phyloP scores from a whole-genome alignment of 2,888 invertebrate species.

The Heteromyza rotundicornis region DNA sequence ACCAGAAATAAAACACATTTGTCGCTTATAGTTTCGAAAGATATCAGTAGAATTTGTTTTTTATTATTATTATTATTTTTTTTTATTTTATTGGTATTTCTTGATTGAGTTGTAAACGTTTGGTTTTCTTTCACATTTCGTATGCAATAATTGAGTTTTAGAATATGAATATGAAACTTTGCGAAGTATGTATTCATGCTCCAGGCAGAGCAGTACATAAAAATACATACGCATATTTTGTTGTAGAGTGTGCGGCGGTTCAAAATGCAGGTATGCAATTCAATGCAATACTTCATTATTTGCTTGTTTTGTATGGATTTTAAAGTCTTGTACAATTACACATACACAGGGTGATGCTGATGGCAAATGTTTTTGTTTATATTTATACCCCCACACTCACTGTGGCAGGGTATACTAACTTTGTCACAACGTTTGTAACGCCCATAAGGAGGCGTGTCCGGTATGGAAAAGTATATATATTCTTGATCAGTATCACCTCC shows the following conservation, averaged over 20 bases:
- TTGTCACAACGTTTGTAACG: no score
- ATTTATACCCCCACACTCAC: no score
- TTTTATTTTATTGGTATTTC: constrained; percentile 26
- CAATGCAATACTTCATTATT: no score
- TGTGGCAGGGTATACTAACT: no score
- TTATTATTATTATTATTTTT: constrained; percentile 47
- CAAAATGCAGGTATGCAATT: not conserved
- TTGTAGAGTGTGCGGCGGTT: constrained; percentile 11
- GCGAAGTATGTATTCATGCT: not conserved
- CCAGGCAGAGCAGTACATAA: not conserved
- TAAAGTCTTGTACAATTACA: not conserved
- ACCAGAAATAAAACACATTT: constrained; percentile 1
- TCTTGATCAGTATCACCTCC: no score
- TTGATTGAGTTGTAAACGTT: not conserved
- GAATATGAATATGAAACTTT: not conserved
- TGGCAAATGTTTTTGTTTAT: no score
- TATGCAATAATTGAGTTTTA: constrained; percentile 28
- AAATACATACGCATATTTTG: constrained; percentile 19
- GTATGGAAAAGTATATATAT: no score
- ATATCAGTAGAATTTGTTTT: constrained; percentile 42
- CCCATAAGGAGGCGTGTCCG: no score
- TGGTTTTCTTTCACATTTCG: not conserved
- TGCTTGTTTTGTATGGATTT: no score
- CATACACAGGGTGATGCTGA: not conserved
- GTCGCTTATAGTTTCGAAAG: constrained; percentile 41